Conservation (phyloP, 2,888 invertebrate genomes). For the Labia minor region DNA sequence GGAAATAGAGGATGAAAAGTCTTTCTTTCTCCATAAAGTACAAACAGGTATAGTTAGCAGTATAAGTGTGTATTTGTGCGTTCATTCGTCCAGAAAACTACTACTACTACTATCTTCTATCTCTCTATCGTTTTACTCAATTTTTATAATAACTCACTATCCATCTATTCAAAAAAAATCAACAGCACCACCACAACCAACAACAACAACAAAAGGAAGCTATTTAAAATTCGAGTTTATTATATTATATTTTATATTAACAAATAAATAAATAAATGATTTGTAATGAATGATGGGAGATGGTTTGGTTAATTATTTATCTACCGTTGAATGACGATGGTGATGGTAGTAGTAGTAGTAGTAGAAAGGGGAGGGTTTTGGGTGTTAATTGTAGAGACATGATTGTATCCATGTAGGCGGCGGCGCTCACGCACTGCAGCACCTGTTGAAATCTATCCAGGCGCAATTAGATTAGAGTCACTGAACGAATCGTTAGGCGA, state of each 20-base stretch:
- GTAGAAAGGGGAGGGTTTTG: no score
- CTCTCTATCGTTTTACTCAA: no score
- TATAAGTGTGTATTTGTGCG: not conserved
- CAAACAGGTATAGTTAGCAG: no score
- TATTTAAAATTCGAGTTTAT: not conserved
- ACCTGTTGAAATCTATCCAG: not conserved
- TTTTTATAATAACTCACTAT: no score
- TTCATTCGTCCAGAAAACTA: not conserved
- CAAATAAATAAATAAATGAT: no score
- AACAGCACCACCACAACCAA: no score
- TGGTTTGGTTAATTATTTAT: not conserved
- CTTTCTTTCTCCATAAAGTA: no score
- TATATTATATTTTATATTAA: not conserved
- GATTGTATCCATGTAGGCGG: not conserved
- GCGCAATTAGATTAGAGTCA: not conserved
- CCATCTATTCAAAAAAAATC: not conserved
- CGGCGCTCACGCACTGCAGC: not conserved
- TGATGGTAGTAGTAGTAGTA: no score
- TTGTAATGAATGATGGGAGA: no score
- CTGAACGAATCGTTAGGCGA: conserved; percentile 3
- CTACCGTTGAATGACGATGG: no score
- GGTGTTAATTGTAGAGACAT: not conserved
- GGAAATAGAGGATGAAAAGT: not conserved
- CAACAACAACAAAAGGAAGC: no score
- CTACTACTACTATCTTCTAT: not conserved